Percentiles rank a stretch among this genome's conserved stretches.
These are phyloP conservation scores for Colletes collaris DNA, from an alignment of 2,888 invertebrate genomes.

Conservation along the genomic window DNA sequence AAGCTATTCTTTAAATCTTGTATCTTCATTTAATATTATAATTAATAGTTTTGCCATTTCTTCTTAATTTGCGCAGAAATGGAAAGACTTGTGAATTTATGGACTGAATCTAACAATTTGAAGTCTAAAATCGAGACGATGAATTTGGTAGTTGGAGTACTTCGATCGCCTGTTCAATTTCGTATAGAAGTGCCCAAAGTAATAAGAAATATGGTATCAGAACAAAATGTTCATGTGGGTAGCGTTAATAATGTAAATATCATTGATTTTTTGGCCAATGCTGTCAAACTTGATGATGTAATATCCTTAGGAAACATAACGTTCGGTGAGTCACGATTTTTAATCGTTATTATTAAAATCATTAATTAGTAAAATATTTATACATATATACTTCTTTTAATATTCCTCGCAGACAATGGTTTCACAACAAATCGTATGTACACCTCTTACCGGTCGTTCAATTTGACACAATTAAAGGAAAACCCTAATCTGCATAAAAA, in stretches of 20 bases:
- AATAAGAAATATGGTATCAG: slow-evolving; percentile 74
- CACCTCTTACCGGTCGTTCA: slow-evolving; percentile 21
- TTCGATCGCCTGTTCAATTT: slow-evolving; percentile 56
- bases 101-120: slow-evolving; percentile 63
- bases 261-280: slow-evolving; percentile 76
- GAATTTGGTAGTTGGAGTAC: slow-evolving; percentile 52
- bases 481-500: slow-evolving; percentile 59
- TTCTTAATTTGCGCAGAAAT: slow-evolving; percentile 37
- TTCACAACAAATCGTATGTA: slow-evolving; percentile 34
- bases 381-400: neutral
- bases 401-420: slow-evolving; percentile 30
- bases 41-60: neutral
- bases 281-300: slow-evolving; percentile 81
- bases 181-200: slow-evolving; percentile 51
- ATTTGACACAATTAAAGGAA: slow-evolving; percentile 65
- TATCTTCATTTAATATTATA: neutral
- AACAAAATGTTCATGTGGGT: slow-evolving; percentile 78
- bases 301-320: slow-evolving; percentile 78
- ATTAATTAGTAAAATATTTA: neutral
- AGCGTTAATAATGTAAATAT: slow-evolving; percentile 81
- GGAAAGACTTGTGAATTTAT: slow-evolving; percentile 52
- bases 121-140: slow-evolving; percentile 58
- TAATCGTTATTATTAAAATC: slow-evolving; percentile 2
- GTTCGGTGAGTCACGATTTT: slow-evolving; percentile 79
- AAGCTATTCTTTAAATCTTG: neutral